phyloP scores from a whole-genome alignment of 2,797 vertebrate genomes.

The Remorina albescens region DNA sequence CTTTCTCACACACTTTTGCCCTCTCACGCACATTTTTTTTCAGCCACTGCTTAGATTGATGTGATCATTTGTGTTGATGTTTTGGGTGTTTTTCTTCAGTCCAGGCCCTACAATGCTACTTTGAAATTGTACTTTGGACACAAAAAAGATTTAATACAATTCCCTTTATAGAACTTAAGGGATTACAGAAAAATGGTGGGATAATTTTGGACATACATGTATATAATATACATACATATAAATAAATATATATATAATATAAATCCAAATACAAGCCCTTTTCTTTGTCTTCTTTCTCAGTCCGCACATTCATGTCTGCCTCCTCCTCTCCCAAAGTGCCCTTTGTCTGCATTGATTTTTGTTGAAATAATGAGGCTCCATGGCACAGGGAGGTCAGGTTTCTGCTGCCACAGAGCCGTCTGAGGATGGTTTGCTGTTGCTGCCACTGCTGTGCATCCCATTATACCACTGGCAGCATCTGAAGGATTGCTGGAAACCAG shows the following conservation, averaged over 20 bases:
- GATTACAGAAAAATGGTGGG: not conserved
- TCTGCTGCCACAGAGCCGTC: constrained; percentile 77
- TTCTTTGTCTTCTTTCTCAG: constrained; percentile 27
- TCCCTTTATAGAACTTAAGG: not conserved
- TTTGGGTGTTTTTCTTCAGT: not conserved
- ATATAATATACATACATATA: not conserved
- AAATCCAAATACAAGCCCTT: constrained; percentile 2
- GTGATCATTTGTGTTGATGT: not conserved
- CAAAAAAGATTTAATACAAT: not conserved
- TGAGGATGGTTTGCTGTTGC: constrained; percentile 51
- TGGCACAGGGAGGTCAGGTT: constrained; percentile 84
- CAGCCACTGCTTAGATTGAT: not conserved
- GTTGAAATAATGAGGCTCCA: constrained; percentile 83
- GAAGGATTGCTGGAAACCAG: constrained; percentile 39
- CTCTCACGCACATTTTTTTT: not conserved
- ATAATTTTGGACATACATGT: not conserved
- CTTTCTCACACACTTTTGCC: not conserved
- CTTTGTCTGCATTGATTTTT: constrained; percentile 89
- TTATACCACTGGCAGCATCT: constrained; percentile 39
- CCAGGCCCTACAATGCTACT: not conserved
- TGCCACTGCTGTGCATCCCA: constrained; percentile 52
- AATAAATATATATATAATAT: not conserved
- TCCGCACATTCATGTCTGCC: constrained; percentile 30
- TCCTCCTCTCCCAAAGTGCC: constrained; percentile 75
- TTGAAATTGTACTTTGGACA: not conserved